These are phyloP conservation scores for Cromileptes altivelis DNA, from an alignment of 2,113 vertebrate species.

Conservation along the genomic window DNA sequence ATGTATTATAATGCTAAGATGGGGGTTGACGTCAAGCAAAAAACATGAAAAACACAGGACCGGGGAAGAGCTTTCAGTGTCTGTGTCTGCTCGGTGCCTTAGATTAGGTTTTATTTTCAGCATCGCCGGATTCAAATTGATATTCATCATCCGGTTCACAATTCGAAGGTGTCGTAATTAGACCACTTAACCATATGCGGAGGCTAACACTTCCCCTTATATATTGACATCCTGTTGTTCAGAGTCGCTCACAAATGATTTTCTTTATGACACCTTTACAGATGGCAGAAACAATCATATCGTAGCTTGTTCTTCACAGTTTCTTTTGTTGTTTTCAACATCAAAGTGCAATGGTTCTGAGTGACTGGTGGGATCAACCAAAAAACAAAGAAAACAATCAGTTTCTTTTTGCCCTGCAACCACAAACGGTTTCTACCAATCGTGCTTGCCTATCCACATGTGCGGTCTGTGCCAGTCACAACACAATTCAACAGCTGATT, in stretches of 20 bases:
- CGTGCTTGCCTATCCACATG: no score
- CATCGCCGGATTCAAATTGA: not conserved
- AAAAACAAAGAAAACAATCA: no score
- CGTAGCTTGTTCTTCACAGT: no score
- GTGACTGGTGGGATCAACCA: no score
- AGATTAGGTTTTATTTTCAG: not conserved
- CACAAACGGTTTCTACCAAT: no score
- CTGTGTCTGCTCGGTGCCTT: not conserved
- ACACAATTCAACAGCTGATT: no score
- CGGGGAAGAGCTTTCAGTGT: not conserved
- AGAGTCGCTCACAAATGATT: not conserved
- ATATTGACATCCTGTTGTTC: not conserved
- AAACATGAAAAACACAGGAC: not conserved
- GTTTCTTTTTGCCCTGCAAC: no score
- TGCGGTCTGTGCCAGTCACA: no score
- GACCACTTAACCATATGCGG: not conserved
- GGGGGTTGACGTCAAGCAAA: not conserved
- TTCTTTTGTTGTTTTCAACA: no score
- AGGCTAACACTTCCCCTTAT: not conserved
- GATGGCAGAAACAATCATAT: not conserved
- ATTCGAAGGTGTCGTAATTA: not conserved
- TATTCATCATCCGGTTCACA: conserved; percentile 5
- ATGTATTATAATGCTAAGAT: not conserved
- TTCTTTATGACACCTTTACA: not conserved
- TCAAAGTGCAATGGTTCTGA: no score